Conservation (phyloP, 2,888 invertebrate species). For the Suillia variegata region DNA sequence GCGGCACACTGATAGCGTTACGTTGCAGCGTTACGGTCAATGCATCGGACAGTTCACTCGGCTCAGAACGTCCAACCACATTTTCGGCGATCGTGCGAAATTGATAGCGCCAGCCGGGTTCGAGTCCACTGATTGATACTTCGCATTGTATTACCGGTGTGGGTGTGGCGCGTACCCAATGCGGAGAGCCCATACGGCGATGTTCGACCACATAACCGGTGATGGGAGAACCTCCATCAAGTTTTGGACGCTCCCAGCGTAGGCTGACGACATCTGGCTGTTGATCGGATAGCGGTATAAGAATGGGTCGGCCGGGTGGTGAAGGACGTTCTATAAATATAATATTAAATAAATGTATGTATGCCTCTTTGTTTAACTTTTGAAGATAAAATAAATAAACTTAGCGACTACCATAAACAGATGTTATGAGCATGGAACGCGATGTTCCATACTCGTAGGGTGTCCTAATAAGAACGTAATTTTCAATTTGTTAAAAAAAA, state of each 20-base stretch:
- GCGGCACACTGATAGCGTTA: constrained; percentile 74
- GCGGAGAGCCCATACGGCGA: constrained; percentile 74
- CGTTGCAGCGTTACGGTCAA: constrained; percentile 77
- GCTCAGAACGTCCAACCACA: constrained; percentile 82
- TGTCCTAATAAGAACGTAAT: too few species aligned
- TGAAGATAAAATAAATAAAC: too few species aligned
- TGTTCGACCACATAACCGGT: constrained; percentile 83
- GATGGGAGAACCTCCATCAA: constrained; percentile 87
- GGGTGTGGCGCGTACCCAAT: constrained; percentile 83
- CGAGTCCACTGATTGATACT: constrained; percentile 78
- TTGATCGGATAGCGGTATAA: constrained; percentile 74
- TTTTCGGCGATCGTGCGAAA: constrained; percentile 94
- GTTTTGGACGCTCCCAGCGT: constrained; percentile 79
- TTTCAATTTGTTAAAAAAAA: too few species aligned
- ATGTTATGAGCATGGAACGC: too few species aligned
- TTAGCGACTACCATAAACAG: too few species aligned
- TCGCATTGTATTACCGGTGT: constrained; percentile 74
- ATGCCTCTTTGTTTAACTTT: too few species aligned
- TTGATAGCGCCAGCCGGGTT: constrained; percentile 86
- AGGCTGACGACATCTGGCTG: constrained; percentile 83
- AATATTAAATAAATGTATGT: too few species aligned
- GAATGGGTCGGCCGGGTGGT: constrained; percentile 81
- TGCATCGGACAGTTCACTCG: constrained; percentile 85
- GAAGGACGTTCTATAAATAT: constrained; percentile 72
- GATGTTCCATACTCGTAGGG: too few species aligned